Conservation (phyloP, 1,140 invertebrate genomes). For the Laodelphax striatellus region DNA sequence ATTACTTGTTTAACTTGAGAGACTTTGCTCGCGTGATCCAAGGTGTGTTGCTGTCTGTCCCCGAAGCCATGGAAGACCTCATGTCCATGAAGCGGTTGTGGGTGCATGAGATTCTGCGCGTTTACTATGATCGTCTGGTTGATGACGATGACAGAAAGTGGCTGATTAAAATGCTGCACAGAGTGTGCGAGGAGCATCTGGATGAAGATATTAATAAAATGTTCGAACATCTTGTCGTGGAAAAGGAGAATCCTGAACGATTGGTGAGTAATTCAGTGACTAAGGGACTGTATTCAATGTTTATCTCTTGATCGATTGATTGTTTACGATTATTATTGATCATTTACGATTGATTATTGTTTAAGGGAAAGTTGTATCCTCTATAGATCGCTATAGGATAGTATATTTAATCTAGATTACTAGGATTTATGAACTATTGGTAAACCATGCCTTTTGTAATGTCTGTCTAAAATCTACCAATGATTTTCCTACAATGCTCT, state of each 20-base stretch:
- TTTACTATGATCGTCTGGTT: constrained; percentile 87
- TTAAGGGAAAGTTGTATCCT: too few species aligned
- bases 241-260: neutral
- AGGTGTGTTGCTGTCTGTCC: constrained; percentile 83
- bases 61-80: constrained; percentile 82
- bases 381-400: too few species aligned
- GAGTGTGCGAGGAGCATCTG: constrained; percentile 33
- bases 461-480: too few species aligned
- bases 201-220: constrained; percentile 41
- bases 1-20: constrained; percentile 89
- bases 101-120: constrained; percentile 88
- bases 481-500: too few species aligned
- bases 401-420: too few species aligned
- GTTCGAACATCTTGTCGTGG: constrained; percentile 28
- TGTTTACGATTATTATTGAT: too few species aligned
- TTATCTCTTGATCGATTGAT: too few species aligned
- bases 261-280: too few species aligned
- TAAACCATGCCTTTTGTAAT: too few species aligned
- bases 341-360: too few species aligned
- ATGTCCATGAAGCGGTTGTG: constrained; percentile 81
- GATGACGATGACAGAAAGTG: constrained; percentile 72
- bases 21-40: constrained; percentile 90
- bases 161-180: constrained; percentile 49
- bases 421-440: too few species aligned
- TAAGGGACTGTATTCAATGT: too few species aligned